Evolutionary conservation across 2,797 vertebrate genomes (phyloP), one percentile per base, ranked within the genome.

Genomic region (Lithobates sylvaticus): DNA sequence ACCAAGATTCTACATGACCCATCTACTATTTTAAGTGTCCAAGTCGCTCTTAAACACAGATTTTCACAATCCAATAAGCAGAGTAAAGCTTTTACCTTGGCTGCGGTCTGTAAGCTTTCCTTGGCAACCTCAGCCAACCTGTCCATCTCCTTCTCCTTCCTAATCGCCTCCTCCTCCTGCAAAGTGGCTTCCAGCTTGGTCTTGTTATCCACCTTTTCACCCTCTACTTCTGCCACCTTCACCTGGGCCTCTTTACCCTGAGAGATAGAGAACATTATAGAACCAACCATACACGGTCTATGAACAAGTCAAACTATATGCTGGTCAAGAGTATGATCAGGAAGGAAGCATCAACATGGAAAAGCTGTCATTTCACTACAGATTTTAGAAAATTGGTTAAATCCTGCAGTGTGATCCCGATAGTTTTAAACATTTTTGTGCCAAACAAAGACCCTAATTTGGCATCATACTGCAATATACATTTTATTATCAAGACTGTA

Each of bases 141-240:
- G 92, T 97, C 96, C 94, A 96, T 88, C 92, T 96, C 94, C 73
- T 96, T 91, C 86, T 99, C 98, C 23, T 96, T 97, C 69, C 88
- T 95, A 90, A 99, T 98, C 70, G 96, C 97, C 0, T 94, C 96
- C 89, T 99, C 97, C 89, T 99, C 98, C 90, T 95, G 95, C 76
- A 99, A 94, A 0, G 93, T 99, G 71, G 96, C 95, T 94, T 99
- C 98, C 91, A 99, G 36, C 10, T 98, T 97, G 1, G 97, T 95
- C 94, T 98, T 99, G 86, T 99, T 99, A 92, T 99, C 98, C 90
- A 99, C 94, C 91, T 97, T 96, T 82, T 97, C 99, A 2, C 98
- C 96, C 90, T 98, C 98, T 86, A 99, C 93, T 92, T 98, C 98
- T 0, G 98, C 98, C 34, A 92, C 97, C 90, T 96, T 98, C 83